These are phyloP conservation scores for Propithecus perrieri DNA, from an alignment of 2,797 vertebrate genomes.

Conservation along the genomic window DNA sequence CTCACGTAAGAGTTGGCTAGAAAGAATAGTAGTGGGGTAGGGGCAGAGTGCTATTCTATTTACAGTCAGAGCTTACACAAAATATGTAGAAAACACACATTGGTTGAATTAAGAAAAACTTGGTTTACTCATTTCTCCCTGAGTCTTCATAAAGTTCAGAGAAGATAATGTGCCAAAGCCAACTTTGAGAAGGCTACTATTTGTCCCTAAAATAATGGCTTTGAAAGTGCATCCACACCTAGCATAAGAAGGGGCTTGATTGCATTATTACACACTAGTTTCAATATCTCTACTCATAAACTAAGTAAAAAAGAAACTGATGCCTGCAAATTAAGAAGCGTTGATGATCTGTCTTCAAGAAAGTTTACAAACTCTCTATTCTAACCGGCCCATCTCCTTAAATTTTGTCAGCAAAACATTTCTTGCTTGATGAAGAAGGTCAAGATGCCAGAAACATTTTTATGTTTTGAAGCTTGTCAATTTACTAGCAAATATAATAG, in stretches of 20 bases:
- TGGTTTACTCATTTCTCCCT: neutral
- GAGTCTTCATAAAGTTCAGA: neutral
- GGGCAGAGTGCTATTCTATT: neutral
- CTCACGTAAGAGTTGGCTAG: neutral
- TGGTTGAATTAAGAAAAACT: conserved; percentile 3
- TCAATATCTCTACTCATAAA: neutral
- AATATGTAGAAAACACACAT: conserved; percentile 21
- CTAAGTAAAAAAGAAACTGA: conserved; percentile 10
- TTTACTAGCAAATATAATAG: neutral
- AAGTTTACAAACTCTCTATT: conserved; percentile 6
- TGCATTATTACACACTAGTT: neutral
- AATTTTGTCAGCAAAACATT: neutral
- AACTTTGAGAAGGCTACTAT: neutral
- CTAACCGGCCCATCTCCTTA: neutral
- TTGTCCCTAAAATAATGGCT: neutral
- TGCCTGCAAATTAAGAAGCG: neutral
- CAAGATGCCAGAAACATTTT: neutral
- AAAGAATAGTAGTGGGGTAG: neutral
- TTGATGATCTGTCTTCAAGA: neutral
- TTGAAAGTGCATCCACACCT: neutral
- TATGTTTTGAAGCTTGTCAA: neutral
- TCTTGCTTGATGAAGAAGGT: neutral
- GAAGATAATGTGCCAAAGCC: neutral
- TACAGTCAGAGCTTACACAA: neutral
- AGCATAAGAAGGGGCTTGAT: neutral